Conservation (phyloP, 2,888 invertebrate species). For the Harpalus rubripes region DNA sequence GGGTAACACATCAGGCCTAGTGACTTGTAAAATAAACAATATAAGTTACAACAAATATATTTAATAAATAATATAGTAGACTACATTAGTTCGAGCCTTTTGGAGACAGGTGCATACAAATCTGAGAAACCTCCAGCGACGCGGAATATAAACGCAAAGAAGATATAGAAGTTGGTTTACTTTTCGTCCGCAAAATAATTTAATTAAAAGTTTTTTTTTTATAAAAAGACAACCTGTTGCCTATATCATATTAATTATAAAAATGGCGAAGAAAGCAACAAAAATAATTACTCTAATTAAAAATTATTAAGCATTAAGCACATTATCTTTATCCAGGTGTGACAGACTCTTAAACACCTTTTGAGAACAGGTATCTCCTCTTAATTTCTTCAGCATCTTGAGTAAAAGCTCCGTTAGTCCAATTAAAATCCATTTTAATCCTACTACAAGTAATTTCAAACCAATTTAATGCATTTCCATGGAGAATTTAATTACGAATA, state of each 20-base stretch:
- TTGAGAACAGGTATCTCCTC: not conserved
- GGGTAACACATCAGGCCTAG: too few species aligned
- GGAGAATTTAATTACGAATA: constrained; percentile 49
- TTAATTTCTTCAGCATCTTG: constrained; percentile 43
- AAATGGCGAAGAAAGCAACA: not conserved
- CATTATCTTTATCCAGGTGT: constrained; percentile 10
- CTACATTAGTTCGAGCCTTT: too few species aligned
- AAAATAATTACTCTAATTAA: not conserved
- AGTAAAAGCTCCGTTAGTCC: constrained; percentile 27
- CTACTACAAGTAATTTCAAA: constrained; percentile 47
- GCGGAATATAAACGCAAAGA: too few species aligned
- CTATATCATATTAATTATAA: not conserved
- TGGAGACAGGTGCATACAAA: too few species aligned
- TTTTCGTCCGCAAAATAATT: too few species aligned
- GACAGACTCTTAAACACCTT: constrained; percentile 5
- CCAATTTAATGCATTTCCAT: constrained; percentile 50
- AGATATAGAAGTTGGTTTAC: too few species aligned
- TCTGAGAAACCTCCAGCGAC: too few species aligned
- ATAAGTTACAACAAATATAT: too few species aligned
- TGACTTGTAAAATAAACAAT: too few species aligned
- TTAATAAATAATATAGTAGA: too few species aligned
- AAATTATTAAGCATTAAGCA: not conserved
- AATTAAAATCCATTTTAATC: constrained; percentile 48
- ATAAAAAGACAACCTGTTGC: too few species aligned
- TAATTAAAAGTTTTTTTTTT: too few species aligned